Base-by-base conservation (phyloP, 2,888 invertebrate genomes). In the Chrysolina oricalcia region DNA sequence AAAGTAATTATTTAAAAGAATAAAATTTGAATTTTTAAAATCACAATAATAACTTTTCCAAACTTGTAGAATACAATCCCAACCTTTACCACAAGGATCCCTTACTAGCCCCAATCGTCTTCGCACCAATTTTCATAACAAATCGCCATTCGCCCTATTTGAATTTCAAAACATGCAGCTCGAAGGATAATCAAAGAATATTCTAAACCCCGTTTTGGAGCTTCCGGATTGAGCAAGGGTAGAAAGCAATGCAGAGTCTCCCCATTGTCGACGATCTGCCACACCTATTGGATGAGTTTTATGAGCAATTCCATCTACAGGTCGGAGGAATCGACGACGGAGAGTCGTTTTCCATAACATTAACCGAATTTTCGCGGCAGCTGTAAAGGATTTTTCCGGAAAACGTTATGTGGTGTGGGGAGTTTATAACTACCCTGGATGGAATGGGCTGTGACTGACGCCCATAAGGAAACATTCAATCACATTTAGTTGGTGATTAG, bases 211-310 rank as follows among this genome's bases (percentile, higher is more conserved):
- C 81, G 83, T 48, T 85, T 85, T 83, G 82, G 82, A 82, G 77
- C 80, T 81, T 80, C 80, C 81, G 82, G 85, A 85, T 85, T 84
- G 84, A 84, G 84, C 82, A 81, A 83, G 83, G 83, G 81, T 82
- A 81, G 80, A 65, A 76, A 74, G 56, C 59, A 70, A 73, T 66
- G 75, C 67, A 70, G 64, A 62, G 48, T 72, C 75, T 65, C 70
- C 71, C 78, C 65, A 69, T 76, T 73, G 74, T 74, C 73, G 71
- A 56, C 70, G 50, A 62, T 71, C 76, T 74, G 59, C 66, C 59
- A 72, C 75, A 75, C 89, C 89, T 89, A 89, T 89, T 89, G 89
- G 89, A 88, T 87, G 82, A 77, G 78, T 81, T 78, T 81, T 81
- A 81, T 78, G 78, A 78, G 72, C 81, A 76, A 81, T 79, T 80